phyloP scores from a whole-genome alignment of 2,888 invertebrate species.

The Boloria euphrosyne region DNA sequence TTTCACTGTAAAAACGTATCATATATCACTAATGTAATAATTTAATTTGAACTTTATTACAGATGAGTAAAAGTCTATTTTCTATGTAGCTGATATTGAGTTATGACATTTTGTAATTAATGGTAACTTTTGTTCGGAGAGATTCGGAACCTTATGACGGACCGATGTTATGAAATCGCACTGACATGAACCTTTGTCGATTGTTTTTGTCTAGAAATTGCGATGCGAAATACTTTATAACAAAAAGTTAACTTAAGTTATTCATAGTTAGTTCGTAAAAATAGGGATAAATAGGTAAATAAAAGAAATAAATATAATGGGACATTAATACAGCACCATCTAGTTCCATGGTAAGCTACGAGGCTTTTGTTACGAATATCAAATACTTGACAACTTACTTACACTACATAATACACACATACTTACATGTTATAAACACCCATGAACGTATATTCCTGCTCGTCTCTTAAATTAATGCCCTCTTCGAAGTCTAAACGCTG shows the following conservation, averaged over 20 bases:
- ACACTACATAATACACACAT: too few species aligned
- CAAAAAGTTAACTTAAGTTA: conserved; percentile 14
- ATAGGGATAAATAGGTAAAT: not conserved
- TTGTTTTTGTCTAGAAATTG: conserved; percentile 48
- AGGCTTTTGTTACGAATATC: too few species aligned
- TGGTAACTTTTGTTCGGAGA: conserved; percentile 63
- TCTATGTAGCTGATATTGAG: conserved; percentile 24
- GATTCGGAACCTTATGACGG: conserved; percentile 78
- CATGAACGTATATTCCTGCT: too few species aligned
- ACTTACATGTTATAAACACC: too few species aligned
- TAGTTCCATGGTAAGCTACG: too few species aligned
- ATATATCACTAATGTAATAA: conserved; percentile 48
- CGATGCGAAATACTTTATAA: conserved; percentile 28
- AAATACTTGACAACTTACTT: too few species aligned
- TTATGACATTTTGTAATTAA: conserved; percentile 47
- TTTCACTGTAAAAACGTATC: conserved; percentile 56
- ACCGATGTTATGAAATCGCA: conserved; percentile 74
- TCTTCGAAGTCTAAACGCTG: too few species aligned
- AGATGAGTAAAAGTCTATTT: conserved; percentile 43
- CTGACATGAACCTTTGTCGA: conserved; percentile 66
- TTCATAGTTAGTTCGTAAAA: not conserved
- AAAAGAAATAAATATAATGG: too few species aligned
- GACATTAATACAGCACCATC: too few species aligned
- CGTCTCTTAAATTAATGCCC: too few species aligned
- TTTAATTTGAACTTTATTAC: conserved; percentile 38